A percentile compares a stretch with the other conserved stretches of the same genome.
Conservation (phyloP, 2,797 vertebrate species). For the Notamacropus eugenii region DNA sequence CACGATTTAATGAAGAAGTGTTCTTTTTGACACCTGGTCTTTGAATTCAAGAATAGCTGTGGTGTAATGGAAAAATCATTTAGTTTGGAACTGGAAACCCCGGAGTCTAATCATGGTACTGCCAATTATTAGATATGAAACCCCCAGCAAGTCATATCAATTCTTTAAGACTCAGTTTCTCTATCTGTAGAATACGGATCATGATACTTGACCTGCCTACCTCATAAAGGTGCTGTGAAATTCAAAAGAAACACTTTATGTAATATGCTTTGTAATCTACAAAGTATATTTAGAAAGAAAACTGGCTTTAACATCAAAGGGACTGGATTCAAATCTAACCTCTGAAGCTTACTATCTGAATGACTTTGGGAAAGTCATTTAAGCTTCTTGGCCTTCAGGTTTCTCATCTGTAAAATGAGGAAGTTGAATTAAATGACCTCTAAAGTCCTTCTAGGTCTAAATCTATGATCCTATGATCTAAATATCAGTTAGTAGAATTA, state of each 20-base stretch:
- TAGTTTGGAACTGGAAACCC: neutral
- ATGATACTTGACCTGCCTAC: neutral
- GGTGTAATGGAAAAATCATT: neutral
- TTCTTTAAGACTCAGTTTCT: neutral
- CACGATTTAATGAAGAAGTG: neutral
- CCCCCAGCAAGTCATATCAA: neutral
- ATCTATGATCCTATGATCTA: neutral
- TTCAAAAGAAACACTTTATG: neutral
- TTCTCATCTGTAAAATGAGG: neutral
- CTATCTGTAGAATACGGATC: neutral
- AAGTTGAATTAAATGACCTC: neutral
- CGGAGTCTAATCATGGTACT: neutral
- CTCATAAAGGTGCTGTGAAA: neutral
- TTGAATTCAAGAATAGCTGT: neutral
- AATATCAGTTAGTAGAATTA: neutral
- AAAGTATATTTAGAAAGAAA: neutral
- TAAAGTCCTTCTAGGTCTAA: neutral
- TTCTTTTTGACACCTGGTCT: neutral
- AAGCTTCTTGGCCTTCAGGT: neutral
- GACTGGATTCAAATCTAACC: neutral
- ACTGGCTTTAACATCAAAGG: neutral
- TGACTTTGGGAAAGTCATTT: neutral
- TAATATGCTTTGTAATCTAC: neutral
- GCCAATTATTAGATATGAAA: neutral
- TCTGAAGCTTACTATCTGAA: neutral